Base-by-base conservation (phyloP, 2,797 vertebrate species). In the Silurus aristotelis region DNA sequence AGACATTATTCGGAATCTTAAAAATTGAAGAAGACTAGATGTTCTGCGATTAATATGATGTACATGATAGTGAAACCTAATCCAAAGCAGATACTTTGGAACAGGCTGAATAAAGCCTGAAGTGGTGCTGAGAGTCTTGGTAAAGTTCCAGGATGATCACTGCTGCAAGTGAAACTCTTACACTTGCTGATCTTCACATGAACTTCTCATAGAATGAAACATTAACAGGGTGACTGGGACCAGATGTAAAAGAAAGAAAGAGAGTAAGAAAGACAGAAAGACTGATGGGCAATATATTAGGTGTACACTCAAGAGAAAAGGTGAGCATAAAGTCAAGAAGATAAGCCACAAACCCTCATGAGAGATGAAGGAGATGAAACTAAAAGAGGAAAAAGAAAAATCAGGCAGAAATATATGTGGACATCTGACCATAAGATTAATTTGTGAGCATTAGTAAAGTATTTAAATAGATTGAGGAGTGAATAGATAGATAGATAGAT, bases 161-260 rank as follows among this genome's bases (percentile, higher is more conserved):
- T 71, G 56, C 72, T 58, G 55, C 38, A 73, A 38, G 73, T 71
- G 38, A 78, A 70, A 67, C 22, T 22, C 43, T 83, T 43, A 38
- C 25, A 71, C 61, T 67, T n/a, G 25, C 80, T 82, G 87, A 87
- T 85, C 83, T 85, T 56, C 43, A 81, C 64, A 72, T 63, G 48
- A 79, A 75, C 70, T 83, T 76, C 80, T 82, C 66, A 73, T n/a
- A 38, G 66, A 83, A 87, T 85, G 27, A 85, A 83, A 83, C 76
- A 73, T 87, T 85, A 85, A 83, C 75, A 77, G 77, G 38, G 83
- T 20, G 80, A 38, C 48, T 15, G 20, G 48, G 75, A 46, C 46
- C 38, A 31, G 64, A 78, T 79, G 31, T 14, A 43, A n/a, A 46
- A 22, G 31, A 66, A 60, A 63, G 46, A 10, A 43, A 61, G 46